A percentile compares a stretch with the other conserved stretches of the same genome.
These are phyloP conservation scores for Eilema griseolum DNA, from an alignment of 2,888 invertebrate genomes.

Conservation along the genomic window DNA sequence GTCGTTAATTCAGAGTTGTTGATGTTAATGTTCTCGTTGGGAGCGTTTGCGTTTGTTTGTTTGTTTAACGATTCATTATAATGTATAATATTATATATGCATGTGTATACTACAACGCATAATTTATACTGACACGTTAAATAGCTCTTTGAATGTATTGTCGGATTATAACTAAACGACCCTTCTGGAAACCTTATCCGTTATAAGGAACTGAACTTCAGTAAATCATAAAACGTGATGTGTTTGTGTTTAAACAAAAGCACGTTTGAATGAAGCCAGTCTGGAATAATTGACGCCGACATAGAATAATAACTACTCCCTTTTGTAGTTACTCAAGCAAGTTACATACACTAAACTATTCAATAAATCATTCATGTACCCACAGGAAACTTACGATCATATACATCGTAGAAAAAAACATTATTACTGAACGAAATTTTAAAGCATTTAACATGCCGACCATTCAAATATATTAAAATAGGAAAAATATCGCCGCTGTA, in stretches of 20 bases:
- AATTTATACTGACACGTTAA: not conserved
- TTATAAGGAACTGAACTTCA: not conserved
- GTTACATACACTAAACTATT: not conserved
- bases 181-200: not conserved
- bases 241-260: not conserved
- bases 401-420: not conserved
- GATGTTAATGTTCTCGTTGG: conserved; percentile 41
- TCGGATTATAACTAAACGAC: not conserved
- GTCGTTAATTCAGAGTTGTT: conserved; percentile 57
- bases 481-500: too few relatives aligned
- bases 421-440: too few relatives aligned
- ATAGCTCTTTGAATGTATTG: not conserved
- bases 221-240: not conserved
- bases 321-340: not conserved
- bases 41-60: conserved; percentile 41
- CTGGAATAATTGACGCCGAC: not conserved
- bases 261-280: not conserved
- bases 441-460: too few relatives aligned
- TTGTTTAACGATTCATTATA: conserved; percentile 19
- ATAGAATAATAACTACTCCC: not conserved
- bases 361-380: not conserved
- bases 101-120: not conserved
- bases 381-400: not conserved
- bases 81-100: too few relatives aligned
- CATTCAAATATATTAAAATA: too few relatives aligned